phyloP scores from a whole-genome alignment of 2,797 vertebrate species.

The Oreortyx pictus region DNA sequence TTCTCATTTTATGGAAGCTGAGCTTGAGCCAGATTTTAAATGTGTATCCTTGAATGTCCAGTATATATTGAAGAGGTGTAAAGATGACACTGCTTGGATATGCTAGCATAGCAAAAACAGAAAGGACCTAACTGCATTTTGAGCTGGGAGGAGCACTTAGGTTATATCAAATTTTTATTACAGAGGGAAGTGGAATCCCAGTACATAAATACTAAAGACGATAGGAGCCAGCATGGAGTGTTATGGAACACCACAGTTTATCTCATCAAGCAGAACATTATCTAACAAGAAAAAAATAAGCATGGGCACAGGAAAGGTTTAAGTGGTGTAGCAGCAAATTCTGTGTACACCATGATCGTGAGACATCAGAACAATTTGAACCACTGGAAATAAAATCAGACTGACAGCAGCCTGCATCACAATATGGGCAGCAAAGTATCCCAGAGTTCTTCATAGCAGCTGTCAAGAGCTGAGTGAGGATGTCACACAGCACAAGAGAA shows the following conservation, averaged over 20 bases:
- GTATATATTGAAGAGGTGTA: neutral
- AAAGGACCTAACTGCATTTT: conserved; percentile 2
- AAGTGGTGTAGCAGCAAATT: neutral
- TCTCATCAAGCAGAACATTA: conserved; percentile 23
- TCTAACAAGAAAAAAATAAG: conserved; percentile 17
- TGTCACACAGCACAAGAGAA: neutral
- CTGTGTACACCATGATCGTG: neutral
- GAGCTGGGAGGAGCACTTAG: conserved; percentile 18
- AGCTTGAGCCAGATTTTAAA: conserved; percentile 8
- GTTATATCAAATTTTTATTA: conserved; percentile 57
- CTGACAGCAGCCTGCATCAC: neutral
- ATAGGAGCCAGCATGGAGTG: neutral
- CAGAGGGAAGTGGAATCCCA: neutral
- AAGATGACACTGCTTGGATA: neutral
- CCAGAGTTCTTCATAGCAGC: neutral
- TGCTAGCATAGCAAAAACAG: conserved; percentile 12
- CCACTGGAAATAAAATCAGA: neutral
- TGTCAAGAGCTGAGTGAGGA: neutral
- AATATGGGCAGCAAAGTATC: neutral
- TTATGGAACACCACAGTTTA: conserved; percentile 4
- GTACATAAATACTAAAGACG: conserved; percentile 31
- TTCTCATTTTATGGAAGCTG: neutral
- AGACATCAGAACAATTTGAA: conserved; percentile 23
- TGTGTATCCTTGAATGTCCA: neutral
- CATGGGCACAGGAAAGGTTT: conserved; percentile 15